Evolutionary conservation across 2,888 invertebrate species (phyloP), one percentile per base, ranked within the genome.

Genomic region (Pachymerium ferrugineum): DNA sequence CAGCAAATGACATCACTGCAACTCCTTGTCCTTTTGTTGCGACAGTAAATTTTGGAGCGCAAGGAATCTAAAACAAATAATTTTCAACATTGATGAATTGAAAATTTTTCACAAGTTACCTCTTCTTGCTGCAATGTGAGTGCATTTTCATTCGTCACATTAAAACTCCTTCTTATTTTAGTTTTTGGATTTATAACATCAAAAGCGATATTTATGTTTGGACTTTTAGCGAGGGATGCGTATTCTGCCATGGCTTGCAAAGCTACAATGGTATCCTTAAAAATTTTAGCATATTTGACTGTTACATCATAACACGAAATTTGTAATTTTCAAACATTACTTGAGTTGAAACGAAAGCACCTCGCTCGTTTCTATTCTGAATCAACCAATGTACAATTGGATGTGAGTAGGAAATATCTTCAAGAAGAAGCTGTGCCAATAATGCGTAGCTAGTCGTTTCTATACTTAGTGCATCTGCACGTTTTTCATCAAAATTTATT

Each of bases 311-410:
- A 16, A 16, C 69, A 25, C 8, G 10, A 5, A 69, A 8, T 25
- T 10, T 8, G 10, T 10, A 25, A 25, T 12, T 33, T 22, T 8
- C n/a, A n/a, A n/a, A n/a, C n/a, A n/a, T 19, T 42, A 72, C 72
- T 25, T 72, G 72, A 14, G 72, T 72, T 42, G 72, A 72, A 5
- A 72, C 47, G 28, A 72, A 72, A 6, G 72, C n/a, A 12, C 72
- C 72, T 16, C 28, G 12, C 14, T 35, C 38, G 6, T 35, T 38
- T 10, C 72, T 4, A 19, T 72, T 35, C 38, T 72, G 19, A 28
- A 38, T 38, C 10, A 72, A 28, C 72, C 72, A 72, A 42, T 72
- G 35, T 3, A 25, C 72, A 47, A 72, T 72, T n/a, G 72, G 42
- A 47, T 72, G 72, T 10, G 16, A 22, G 16, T 72, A 72, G 14